Percentiles rank a stretch among this genome's conserved stretches.
These are phyloP conservation scores for Ophiodon elongatus DNA, from an alignment of 2,113 vertebrate species.

Conservation along the genomic window DNA sequence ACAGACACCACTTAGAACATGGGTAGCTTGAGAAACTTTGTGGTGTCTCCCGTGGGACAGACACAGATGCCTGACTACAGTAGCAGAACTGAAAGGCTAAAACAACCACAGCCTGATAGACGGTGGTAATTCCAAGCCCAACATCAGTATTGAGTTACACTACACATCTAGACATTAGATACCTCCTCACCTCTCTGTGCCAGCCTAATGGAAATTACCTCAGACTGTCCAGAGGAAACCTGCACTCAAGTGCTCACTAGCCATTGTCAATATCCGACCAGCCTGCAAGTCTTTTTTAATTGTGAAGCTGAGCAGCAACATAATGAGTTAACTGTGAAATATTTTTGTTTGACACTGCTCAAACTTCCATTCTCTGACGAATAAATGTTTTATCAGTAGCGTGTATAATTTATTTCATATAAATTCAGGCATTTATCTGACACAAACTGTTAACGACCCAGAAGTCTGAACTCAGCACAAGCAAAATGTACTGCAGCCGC, in stretches of 20 bases:
- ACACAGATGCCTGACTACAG: background rate
- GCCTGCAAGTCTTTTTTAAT: background rate
- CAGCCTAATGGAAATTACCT: conserved; percentile 13
- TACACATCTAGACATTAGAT: conserved; percentile 50
- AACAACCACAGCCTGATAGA: background rate
- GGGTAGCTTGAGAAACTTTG: conserved; percentile 2
- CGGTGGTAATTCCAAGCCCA: conserved; percentile 47
- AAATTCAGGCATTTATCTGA: background rate
- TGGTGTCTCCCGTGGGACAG: background rate
- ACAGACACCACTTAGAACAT: background rate
- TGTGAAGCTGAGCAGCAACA: background rate
- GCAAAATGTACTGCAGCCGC: background rate
- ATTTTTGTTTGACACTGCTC: background rate
- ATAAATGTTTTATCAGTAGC: background rate
- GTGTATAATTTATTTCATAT: background rate
- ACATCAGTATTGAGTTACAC: conserved; percentile 49
- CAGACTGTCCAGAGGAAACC: background rate
- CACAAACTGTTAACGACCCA: background rate
- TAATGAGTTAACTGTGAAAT: background rate
- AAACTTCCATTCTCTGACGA: background rate
- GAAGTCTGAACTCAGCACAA: background rate
- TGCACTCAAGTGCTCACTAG: background rate
- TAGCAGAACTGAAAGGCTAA: background rate
- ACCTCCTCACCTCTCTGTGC: conserved; percentile 19
- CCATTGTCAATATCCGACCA: background rate